Evolutionary conservation across 2,113 vertebrate species (phyloP), one percentile per base, ranked within the genome.

Genomic region (Trematomus loennbergii): DNA sequence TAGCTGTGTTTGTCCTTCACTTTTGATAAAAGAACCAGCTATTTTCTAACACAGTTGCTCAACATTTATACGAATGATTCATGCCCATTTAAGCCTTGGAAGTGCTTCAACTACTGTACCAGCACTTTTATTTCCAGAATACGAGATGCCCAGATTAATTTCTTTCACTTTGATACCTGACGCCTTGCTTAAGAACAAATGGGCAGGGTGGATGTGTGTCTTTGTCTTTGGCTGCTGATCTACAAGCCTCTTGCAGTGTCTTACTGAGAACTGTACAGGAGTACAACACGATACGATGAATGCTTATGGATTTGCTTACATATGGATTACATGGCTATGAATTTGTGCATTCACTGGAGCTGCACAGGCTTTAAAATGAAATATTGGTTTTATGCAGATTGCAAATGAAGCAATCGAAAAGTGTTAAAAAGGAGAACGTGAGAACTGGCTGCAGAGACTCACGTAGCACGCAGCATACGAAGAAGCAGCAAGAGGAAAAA

Each of bases 311-410:
- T 55, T 70, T 72, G 36, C 74, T 73, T 70, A 67, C 46, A 52
- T 76, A 25, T 77, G 71, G 81, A 77, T 85, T 83, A 73, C 70
- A 43, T 36, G 43, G 8, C 5, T 36, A 40, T 46, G 78, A 72
- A 53, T 72, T 22, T 46, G 9, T 72, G 60, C 33, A 57, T 48
- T 49, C 22, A 46, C 49, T 9, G 59, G 67, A 76, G 71, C 13
- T 13, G 66, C 17, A 10, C 55, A 64, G 63, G 66, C 70, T 62
- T 82, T 71, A 61, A 80, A 60, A 78, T 74, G 5, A 71, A 75
- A 74, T 74, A 68, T 75, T 72, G 77, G 48, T 79, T 82, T 84
- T 53, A 65, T 81, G 79, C 57, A 81, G 79, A 75, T 75, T 78
- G 58, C 57, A 59, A 54, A 46, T 62, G 60, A 52, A 61, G 77